These are phyloP conservation scores for Pleuronectes platessa DNA, from an alignment of 2,113 vertebrate species.

Conservation along the genomic window DNA sequence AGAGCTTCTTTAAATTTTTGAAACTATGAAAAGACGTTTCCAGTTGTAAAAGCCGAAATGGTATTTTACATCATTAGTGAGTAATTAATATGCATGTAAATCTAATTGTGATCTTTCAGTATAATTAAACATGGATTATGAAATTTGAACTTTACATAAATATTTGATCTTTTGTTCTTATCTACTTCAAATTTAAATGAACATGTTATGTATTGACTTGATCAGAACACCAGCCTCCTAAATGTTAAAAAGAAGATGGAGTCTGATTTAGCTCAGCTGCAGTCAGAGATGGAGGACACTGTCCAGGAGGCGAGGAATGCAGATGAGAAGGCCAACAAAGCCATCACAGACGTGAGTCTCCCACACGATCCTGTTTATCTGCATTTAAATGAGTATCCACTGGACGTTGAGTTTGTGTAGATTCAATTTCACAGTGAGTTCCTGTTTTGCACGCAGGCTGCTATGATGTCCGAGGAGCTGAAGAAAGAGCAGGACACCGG, in stretches of 20 bases:
- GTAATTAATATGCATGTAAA: too few relatives aligned
- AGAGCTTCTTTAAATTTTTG: too few relatives aligned
- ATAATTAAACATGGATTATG: too few relatives aligned
- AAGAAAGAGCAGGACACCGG: slow-evolving; percentile 90
- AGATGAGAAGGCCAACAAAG: slow-evolving; percentile 72
- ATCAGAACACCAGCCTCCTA: slow-evolving; percentile 69
- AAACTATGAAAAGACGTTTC: too few relatives aligned
- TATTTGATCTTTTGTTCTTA: not conserved
- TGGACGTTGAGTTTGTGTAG: not conserved
- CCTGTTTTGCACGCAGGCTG: slow-evolving; percentile 65
- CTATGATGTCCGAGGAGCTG: slow-evolving; percentile 88
- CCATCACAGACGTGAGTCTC: slow-evolving; percentile 67
- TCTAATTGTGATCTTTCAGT: too few relatives aligned
- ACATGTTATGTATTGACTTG: too few relatives aligned
- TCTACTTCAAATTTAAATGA: not conserved
- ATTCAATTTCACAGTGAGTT: slow-evolving; percentile 15
- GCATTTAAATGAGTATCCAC: not conserved
- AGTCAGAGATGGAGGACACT: slow-evolving; percentile 64
- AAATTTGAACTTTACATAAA: too few relatives aligned
- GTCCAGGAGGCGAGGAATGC: slow-evolving; percentile 65
- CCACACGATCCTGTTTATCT: not conserved
- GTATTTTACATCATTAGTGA: too few relatives aligned
- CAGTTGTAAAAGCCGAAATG: too few relatives aligned
- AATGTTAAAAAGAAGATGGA: slow-evolving; percentile 69
- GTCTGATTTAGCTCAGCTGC: slow-evolving; percentile 60